These are phyloP conservation scores for Corynorhinus townsendii DNA, from an alignment of 2,113 vertebrate species.

Conservation along the genomic window DNA sequence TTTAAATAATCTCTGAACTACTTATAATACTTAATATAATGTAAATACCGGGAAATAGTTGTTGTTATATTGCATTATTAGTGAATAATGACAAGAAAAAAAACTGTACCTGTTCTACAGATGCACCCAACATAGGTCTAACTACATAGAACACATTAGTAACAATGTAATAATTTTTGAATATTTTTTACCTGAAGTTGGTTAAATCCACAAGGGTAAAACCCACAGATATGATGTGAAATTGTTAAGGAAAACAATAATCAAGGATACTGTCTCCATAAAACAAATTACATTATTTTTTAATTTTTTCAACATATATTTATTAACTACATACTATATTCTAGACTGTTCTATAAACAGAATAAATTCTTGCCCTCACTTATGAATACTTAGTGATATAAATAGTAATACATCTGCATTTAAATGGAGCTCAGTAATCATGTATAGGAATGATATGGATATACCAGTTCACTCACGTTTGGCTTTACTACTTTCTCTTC, in stretches of 20 bases:
- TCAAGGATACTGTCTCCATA: neutral
- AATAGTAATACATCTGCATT: neutral
- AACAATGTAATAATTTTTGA: neutral
- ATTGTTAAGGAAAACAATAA: neutral
- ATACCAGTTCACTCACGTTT: neutral
- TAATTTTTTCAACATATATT: neutral
- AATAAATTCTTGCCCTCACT: neutral
- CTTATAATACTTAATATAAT: neutral
- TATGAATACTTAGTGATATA: neutral
- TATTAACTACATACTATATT: neutral
- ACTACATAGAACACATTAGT: neutral
- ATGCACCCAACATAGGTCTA: neutral
- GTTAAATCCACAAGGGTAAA: neutral
- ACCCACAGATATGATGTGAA: too few species aligned
- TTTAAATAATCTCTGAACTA: neutral
- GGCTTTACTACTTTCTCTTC: neutral
- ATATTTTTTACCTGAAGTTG: neutral
- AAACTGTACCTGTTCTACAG: too few species aligned
- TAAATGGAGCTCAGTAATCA: neutral
- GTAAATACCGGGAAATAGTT: neutral
- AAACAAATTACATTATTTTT: neutral
- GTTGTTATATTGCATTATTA: neutral
- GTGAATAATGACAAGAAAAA: neutral
- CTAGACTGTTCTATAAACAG: neutral
- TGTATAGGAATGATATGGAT: neutral